Base-by-base conservation (phyloP, 2,113 vertebrate genomes). In the Indicator maculatus region DNA sequence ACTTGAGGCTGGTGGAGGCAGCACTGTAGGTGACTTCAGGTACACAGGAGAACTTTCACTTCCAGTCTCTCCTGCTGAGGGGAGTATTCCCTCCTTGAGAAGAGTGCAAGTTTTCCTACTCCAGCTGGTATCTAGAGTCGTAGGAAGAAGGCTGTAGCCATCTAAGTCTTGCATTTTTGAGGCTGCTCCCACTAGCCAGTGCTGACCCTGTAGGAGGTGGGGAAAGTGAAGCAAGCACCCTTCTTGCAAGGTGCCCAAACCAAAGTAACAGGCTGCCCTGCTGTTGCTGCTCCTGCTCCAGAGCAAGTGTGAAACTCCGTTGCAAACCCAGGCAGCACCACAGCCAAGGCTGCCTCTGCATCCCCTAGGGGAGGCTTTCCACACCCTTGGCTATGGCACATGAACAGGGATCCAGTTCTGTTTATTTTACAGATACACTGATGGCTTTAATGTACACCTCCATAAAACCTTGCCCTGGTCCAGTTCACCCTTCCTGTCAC, bases 381-480 rank as follows among this genome's bases (percentile, higher is more conserved):
- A 45, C 11, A 59, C 31, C 23, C 50, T 44, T 79, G 52, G 18
- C 28, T 52, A 23, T 4, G 31, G 75, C 2, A 3, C 4, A 0
- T 0, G 3, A 66, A 21, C 3, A 11, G 50, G 64, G 20, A 90
- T 91, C 31, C 45, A 52, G 41, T 90, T 93, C 66, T 20, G 28
- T 96, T 96, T 96, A 95, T 96, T 96, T 96, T 88, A 93, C 79
- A 95, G 65, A 90, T 28, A 71, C 3, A 88, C 44, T 83, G 86
- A 81, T 77, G 31, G 79, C 83, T 90, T 86, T 85, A 96, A 83
- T 74, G 26, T 93, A 94, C 79, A 94, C 41, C 52, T 83, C 79
- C 52, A n/a, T 38, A 73, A 93, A 80, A 80, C 67, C 41, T 80
- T 93, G 26, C 67, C 69, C 64, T 63, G 52, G 59, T 90, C 90